Percentiles rank a stretch among this genome's conserved stretches.
Conservation (phyloP, 1,140 invertebrate species). For the Manduca sexta region DNA sequence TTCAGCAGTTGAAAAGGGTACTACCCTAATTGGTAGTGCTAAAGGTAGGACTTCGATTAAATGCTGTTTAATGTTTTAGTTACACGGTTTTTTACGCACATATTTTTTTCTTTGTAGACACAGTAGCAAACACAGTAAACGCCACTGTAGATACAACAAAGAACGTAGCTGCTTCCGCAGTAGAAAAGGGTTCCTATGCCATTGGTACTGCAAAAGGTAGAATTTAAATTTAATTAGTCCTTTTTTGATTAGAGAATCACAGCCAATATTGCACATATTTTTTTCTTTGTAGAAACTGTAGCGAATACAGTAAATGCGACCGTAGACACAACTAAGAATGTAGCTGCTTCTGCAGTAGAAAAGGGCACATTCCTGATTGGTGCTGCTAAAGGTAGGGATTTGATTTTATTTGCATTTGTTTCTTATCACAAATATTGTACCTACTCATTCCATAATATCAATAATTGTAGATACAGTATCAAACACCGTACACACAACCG, state of each 20-base stretch:
- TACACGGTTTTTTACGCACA: neutral
- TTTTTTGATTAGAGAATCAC: too few species aligned
- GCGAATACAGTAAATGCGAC: constrained; percentile 16
- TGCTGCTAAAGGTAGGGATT: constrained; percentile 15
- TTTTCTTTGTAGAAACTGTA: constrained; percentile 25
- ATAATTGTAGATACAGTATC: constrained; percentile 38
- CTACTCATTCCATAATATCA: neutral
- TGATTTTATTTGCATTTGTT: neutral
- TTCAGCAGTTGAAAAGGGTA: constrained; percentile 27
- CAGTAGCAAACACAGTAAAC: constrained; percentile 6
- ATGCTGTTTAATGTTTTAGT: neutral
- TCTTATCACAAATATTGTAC: neutral
- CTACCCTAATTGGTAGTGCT: constrained; percentile 15
- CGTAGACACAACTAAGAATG: constrained; percentile 22
- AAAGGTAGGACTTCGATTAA: constrained; percentile 15
- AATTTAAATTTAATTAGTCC: neutral
- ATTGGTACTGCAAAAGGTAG: constrained; percentile 23
- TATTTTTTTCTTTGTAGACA: constrained; percentile 9
- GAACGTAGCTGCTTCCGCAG: constrained; percentile 23
- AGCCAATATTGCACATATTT: neutral
- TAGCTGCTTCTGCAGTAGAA: constrained; percentile 21
- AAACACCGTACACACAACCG: constrained; percentile 20
- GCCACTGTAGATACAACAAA: constrained; percentile 11
- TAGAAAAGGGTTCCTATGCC: constrained; percentile 22
- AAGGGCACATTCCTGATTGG: constrained; percentile 21